phyloP scores from a whole-genome alignment of 2,888 invertebrate species.

The Protula sp. region DNA sequence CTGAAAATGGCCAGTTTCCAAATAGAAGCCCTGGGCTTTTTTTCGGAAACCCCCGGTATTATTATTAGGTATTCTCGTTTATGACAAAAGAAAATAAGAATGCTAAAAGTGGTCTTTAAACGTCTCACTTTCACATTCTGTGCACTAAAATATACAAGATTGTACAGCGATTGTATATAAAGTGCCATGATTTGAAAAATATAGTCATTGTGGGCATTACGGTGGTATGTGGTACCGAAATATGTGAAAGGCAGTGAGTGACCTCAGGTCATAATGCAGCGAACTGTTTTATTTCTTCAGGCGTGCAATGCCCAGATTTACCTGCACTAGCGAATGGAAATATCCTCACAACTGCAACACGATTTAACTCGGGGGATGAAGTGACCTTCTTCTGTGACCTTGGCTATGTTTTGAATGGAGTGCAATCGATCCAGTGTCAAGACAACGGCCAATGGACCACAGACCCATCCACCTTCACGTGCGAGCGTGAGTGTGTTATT shows the following conservation, averaged over 20 bases:
- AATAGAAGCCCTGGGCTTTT: too few relatives aligned
- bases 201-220: not conserved
- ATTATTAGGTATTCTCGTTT: too few relatives aligned
- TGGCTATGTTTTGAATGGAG: not conserved
- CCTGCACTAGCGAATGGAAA: not conserved
- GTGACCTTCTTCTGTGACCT: constrained; percentile 1
- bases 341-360: not conserved
- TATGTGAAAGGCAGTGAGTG: too few relatives aligned
- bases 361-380: not conserved
- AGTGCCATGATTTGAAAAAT: too few relatives aligned
- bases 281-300: not conserved
- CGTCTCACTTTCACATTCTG: too few relatives aligned
- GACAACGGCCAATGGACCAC: not conserved
- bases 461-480: not conserved
- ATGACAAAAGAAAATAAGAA: too few relatives aligned
- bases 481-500: not conserved
- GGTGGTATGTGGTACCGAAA: too few relatives aligned
- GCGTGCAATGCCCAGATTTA: not conserved
- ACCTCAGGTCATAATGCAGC: not conserved
- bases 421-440: not conserved
- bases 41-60: too few relatives aligned
- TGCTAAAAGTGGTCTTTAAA: too few relatives aligned
- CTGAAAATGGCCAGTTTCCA: too few relatives aligned
- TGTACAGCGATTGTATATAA: too few relatives aligned
- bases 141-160: too few relatives aligned